These are phyloP conservation scores for Cygnus buccinator DNA, from an alignment of 2,113 vertebrate genomes.

Conservation along the genomic window DNA sequence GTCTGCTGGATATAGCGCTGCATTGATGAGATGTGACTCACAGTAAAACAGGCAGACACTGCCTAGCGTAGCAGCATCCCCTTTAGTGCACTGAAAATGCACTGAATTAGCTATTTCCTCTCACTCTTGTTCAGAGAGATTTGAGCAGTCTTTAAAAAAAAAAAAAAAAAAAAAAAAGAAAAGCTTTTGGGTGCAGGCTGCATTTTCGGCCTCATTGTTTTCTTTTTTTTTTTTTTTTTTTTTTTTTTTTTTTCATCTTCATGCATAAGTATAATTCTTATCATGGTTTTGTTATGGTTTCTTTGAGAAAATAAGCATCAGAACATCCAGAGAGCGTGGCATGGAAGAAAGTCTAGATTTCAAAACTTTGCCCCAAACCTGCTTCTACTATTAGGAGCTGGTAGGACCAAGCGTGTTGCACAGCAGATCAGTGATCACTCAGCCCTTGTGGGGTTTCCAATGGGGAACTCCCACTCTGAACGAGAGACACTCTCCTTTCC, in stretches of 20 bases:
- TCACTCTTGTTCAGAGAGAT: neutral
- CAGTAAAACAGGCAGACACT: neutral
- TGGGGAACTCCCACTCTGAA: neutral
- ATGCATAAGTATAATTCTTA: neutral
- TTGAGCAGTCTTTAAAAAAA: neutral
- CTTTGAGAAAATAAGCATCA: neutral
- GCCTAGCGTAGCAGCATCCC: neutral
- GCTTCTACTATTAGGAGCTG: neutral
- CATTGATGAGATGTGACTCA: neutral
- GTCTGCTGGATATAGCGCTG: neutral
- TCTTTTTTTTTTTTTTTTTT: neutral
- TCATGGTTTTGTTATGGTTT: neutral
- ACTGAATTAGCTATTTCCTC: conserved; percentile 7
- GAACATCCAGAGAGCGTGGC: neutral
- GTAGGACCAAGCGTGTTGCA: neutral
- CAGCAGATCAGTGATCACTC: neutral
- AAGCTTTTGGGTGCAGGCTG: neutral
- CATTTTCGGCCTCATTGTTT: neutral
- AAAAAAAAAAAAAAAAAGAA: neutral
- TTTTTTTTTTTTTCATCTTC: neutral
- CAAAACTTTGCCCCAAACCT: neutral
- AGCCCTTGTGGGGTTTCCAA: neutral
- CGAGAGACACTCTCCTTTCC: too few relatives aligned
- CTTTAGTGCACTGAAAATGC: neutral
- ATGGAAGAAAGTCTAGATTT: neutral